Percentiles rank a stretch among this genome's conserved stretches.
phyloP scores from a whole-genome alignment of 2,888 invertebrate genomes.

The Parnassius mnemosyne region DNA sequence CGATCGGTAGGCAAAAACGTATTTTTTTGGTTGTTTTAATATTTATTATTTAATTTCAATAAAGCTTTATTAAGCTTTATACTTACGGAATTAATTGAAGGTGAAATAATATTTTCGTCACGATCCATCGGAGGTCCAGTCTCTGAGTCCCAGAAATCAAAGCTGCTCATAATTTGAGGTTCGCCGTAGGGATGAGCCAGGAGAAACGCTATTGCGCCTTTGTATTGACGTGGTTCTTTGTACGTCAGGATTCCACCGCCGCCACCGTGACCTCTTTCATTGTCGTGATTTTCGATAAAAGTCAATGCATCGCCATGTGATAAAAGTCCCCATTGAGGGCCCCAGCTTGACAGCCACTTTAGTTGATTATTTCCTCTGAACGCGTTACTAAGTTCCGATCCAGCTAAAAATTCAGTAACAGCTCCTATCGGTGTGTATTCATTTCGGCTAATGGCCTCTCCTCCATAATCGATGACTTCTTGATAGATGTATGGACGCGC shows the following conservation, averaged over 20 bases:
- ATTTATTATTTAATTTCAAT: no score
- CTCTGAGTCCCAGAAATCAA: constrained; percentile 82
- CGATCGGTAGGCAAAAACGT: no score
- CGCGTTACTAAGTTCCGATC: constrained; percentile 64
- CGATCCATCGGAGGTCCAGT: constrained; percentile 85
- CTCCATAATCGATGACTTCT: constrained; percentile 87
- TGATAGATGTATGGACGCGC: constrained; percentile 86
- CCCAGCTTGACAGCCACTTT: constrained; percentile 82
- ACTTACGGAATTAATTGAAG: constrained; percentile 80
- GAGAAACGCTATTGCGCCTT: constrained; percentile 90
- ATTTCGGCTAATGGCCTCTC: constrained; percentile 68
- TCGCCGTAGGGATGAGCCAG: constrained; percentile 91
- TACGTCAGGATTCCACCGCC: constrained; percentile 81
- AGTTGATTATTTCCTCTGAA: constrained; percentile 77
- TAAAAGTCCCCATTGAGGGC: constrained; percentile 83
- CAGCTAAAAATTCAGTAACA: constrained; percentile 84
- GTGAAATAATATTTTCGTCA: constrained; percentile 82
- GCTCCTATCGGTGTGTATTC: constrained; percentile 80
- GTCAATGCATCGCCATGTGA: constrained; percentile 79
- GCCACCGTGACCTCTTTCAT: constrained; percentile 84
- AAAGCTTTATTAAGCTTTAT: neutral
- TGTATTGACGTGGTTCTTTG: constrained; percentile 84
- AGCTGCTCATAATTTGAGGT: constrained; percentile 93
- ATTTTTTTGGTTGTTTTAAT: no score
- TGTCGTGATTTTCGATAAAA: constrained; percentile 92